phyloP scores from a whole-genome alignment of 2,113 vertebrate genomes.

The Brachyhypopomus gauderio region DNA sequence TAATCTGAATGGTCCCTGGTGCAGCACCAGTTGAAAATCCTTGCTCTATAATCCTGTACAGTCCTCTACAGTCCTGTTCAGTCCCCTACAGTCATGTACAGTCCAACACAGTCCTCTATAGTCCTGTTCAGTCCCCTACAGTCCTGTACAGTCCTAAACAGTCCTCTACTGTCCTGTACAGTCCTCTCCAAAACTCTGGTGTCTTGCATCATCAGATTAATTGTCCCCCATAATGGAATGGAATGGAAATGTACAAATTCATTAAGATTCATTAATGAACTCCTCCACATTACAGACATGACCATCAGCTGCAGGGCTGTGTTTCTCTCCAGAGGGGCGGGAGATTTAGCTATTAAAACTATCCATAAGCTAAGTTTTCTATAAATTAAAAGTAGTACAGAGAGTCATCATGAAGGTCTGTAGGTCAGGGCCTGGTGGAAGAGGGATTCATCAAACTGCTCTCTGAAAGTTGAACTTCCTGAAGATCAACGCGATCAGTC shows the following conservation, averaged over 20 bases:
- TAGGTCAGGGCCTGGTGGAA: not conserved
- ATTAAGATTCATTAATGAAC: constrained; percentile 41
- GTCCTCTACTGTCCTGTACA: not conserved
- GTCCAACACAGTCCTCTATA: too few species aligned
- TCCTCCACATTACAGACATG: constrained; percentile 27
- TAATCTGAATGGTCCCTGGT: too few species aligned
- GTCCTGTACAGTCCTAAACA: not conserved
- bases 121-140: too few species aligned
- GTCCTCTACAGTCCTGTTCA: too few species aligned
- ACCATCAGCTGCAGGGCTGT: not conserved
- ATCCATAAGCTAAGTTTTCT: not conserved
- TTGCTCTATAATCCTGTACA: too few species aligned
- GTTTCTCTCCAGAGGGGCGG: not conserved
- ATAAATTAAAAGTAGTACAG: constrained; percentile 8
- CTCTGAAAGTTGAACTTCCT: constrained; percentile 34
- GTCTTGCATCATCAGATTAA: constrained; percentile 43
- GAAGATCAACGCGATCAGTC: constrained; percentile 30
- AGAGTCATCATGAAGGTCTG: not conserved
- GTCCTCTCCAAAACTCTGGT: not conserved
- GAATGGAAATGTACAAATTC: too few species aligned
- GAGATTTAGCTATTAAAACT: constrained; percentile 29
- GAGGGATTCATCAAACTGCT: constrained; percentile 16
- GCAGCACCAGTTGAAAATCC: too few species aligned
- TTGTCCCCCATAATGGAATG: constrained; percentile 39
- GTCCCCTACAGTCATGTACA: too few species aligned